Evolutionary conservation across 2,888 invertebrate species (phyloP), one percentile per base, ranked within the genome.

Genomic region (Parnassius orleans): DNA sequence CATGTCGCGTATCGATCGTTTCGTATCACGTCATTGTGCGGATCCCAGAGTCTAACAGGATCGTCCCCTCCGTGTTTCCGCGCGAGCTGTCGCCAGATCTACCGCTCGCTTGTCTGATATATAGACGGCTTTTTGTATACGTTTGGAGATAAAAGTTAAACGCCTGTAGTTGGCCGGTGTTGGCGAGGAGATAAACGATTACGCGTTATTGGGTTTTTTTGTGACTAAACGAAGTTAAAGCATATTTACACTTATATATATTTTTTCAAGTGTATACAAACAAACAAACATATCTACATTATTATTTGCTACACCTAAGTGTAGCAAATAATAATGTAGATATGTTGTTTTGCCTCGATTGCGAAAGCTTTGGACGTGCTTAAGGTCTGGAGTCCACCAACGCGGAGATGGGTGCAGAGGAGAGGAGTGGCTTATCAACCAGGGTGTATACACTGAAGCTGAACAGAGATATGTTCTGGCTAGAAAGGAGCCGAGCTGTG

Each of bases 41-140:
- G 66, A 71, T 72, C 69, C 71, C 44, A 24, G 11, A 9, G 14
- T 48, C 48, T 80, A 81, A 83, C 81, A 77, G 78, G 79, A 81
- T 82, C 60, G 58, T 66, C 68, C 78, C 78, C 76, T 72, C 75
- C 70, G 69, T 67, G 72, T 77, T 80, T 81, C 80, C 81, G 73
- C 78, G 76, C 79, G 80, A 82, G 72, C 77, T 77, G 72, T 72
- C 79, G 78, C 48, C 48, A 14, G 48, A 48, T 81, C 80, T 79
- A 81, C 80, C 78, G 72, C 72, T 64, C 63, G 74, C 61, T 71
- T 7, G 33, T 33, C 33, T 7, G 7, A 33, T 33, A 72, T 72
- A 70, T 73, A 73, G 78, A 77, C 80, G 76, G 80, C 79, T 84
- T 86, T 84, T 84, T 84, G 77, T 79, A 10, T 48, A 15, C 44